Percentiles rank a stretch among this genome's conserved stretches.
Evolutionary conservation across 1,140 invertebrate genomes (phyloP).

Genomic region (Drosophila asahinai): DNA sequence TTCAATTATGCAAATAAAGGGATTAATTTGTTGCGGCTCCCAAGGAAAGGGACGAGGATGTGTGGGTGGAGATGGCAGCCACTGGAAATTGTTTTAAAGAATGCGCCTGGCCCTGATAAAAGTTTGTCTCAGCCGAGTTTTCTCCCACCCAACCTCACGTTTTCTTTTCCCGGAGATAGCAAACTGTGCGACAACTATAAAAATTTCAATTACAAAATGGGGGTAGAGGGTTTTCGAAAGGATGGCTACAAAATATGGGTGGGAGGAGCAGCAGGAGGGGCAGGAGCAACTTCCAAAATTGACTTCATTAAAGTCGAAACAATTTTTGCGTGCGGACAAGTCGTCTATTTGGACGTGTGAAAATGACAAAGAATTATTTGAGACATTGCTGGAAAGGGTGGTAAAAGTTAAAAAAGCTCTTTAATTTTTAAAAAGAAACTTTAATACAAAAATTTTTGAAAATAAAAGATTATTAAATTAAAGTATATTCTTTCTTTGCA

Average conservation of each 20-base stretch:
- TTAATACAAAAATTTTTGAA: background rate
- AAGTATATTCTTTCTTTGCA: no score
- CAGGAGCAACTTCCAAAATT: constrained; percentile 53
- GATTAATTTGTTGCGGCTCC: constrained; percentile 76
- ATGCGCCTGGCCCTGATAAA: constrained; percentile 69
- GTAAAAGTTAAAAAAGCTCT: background rate
- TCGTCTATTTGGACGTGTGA: constrained; percentile 49
- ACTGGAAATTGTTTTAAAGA: constrained; percentile 79
- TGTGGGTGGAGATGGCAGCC: background rate
- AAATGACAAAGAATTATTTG: constrained; percentile 25
- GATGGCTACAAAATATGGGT: background rate
- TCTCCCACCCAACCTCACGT: background rate
- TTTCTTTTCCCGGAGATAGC: constrained; percentile 36
- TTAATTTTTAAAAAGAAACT: no score
- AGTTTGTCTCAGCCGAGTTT: constrained; percentile 41
- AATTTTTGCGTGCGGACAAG: constrained; percentile 53
- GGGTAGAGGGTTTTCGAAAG: constrained; percentile 7
- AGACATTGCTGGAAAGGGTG: background rate
- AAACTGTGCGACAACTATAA: constrained; percentile 75
- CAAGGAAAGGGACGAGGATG: background rate
- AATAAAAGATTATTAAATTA: no score
- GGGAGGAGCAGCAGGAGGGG: background rate
- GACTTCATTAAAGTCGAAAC: constrained; percentile 80
- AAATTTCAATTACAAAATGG: constrained; percentile 78
- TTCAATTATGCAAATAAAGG: constrained; percentile 84